phyloP scores from a whole-genome alignment of 2,888 invertebrate genomes.

The Hetaerina titia region DNA sequence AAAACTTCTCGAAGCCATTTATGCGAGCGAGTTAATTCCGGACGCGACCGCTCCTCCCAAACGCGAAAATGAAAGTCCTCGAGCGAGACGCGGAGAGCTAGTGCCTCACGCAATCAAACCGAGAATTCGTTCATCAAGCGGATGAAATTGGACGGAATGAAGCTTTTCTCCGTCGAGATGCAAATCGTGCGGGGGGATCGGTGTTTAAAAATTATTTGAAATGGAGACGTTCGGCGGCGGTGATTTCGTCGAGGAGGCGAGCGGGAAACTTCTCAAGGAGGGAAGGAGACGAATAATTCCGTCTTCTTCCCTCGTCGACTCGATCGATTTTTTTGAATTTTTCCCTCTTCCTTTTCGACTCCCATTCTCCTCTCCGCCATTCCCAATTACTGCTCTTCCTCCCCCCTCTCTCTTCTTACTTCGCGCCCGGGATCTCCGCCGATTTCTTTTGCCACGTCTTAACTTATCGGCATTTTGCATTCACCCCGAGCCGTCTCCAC shows the following conservation, averaged over 20 bases:
- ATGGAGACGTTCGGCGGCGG: neutral
- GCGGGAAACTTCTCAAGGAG: neutral
- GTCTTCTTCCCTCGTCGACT: too few species aligned
- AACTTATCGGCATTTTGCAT: conserved; percentile 55
- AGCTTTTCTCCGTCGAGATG: neutral
- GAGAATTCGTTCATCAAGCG: neutral
- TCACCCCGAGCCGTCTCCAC: neutral
- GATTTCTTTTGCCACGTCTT: neutral
- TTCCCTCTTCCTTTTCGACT: too few species aligned
- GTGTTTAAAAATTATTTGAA: neutral
- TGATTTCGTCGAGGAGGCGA: neutral
- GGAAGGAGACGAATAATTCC: too few species aligned
- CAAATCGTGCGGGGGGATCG: neutral
- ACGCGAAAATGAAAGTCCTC: neutral
- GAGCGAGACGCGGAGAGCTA: neutral
- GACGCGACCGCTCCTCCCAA: neutral
- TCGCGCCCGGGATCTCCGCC: neutral
- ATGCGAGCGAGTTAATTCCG: neutral
- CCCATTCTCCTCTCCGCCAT: neutral
- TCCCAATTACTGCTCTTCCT: neutral
- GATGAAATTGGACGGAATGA: neutral
- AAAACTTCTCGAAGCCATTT: neutral
- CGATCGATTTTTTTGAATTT: too few species aligned
- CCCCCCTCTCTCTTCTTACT: neutral
- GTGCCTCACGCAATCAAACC: neutral